Base-by-base conservation (phyloP, 2,113 vertebrate species). In the Phrynocephalus versicolor region DNA sequence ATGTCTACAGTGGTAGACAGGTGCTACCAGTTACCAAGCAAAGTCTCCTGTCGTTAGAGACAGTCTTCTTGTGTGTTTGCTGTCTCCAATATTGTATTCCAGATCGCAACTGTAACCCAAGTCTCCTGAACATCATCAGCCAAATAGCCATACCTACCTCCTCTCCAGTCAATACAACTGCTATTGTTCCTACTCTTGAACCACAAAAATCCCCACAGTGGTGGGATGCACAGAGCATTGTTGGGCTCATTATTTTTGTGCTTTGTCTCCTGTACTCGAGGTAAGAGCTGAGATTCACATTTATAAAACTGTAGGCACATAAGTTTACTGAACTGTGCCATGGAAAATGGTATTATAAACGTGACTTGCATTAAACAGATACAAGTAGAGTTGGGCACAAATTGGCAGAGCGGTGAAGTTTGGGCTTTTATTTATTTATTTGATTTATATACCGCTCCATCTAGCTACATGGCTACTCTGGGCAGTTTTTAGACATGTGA, bases 181-280 rank as follows among this genome's bases (percentile, higher is more conserved):
- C 94, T 0, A 55, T 93, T 4, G 93, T 94, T 64, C 96, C 94
- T 2, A 97, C 97, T 21, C 89, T 94, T 3, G 82, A 90, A 65
- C 95, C 94, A 0, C 90, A 95, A 3, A 95, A 96, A 0, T 95
- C 97, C 91, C 89, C 98, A 6, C 96, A 96, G 91, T 98, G 96
- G 96, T 97, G 98, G 97, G 97, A 98, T 73, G 86, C 92, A 55
- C 97, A 99, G 94, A 98, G 94, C 84, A 88, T 97, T 8, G 85
- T 97, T 80, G 98, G 98, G 19, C 91, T 99, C 2, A 1, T 93
- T 3, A 93, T 99, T 87, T 99, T 98, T 87, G 94, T 98, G 83
- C 45, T 98, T 41, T 99, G 98, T 91, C 97, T 99, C 86, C 81
- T 99, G 37, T 99, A 98, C 94, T 99, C 98, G 69, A 98, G 98